Conservation (phyloP, 2,113 vertebrate genomes). For the Cochlearius cochlearius region DNA sequence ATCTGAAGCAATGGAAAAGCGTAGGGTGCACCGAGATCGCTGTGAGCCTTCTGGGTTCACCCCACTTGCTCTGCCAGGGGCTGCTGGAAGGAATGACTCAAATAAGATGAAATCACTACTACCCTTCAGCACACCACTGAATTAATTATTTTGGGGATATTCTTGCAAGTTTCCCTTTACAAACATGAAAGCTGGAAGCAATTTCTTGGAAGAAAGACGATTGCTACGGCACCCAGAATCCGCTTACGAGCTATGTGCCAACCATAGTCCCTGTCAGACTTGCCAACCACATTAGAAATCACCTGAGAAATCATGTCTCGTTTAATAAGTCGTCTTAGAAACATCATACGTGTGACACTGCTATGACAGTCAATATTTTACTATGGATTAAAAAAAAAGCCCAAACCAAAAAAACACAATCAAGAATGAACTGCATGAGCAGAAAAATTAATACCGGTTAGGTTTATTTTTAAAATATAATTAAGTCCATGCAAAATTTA, state of each 20-base stretch:
- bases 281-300: background rate
- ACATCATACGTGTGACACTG: background rate
- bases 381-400: background rate
- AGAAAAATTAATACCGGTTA: background rate
- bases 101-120: background rate
- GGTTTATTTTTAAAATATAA: background rate
- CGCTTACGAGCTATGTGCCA: background rate
- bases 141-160: background rate
- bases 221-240: background rate
- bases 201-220: background rate
- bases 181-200: background rate
- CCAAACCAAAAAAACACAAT: background rate
- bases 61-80: background rate
- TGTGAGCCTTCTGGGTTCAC: fast-evolving
- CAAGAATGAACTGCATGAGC: background rate
- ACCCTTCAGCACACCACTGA: background rate
- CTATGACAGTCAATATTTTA: background rate
- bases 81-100: background rate
- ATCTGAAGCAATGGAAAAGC: background rate
- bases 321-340: background rate
- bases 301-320: background rate
- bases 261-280: background rate
- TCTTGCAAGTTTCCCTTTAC: background rate
- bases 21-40: fast-evolving
- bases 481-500: background rate